Evolutionary conservation across 2,888 invertebrate genomes (phyloP).

Genomic region (Eupithecia tripunctaria): DNA sequence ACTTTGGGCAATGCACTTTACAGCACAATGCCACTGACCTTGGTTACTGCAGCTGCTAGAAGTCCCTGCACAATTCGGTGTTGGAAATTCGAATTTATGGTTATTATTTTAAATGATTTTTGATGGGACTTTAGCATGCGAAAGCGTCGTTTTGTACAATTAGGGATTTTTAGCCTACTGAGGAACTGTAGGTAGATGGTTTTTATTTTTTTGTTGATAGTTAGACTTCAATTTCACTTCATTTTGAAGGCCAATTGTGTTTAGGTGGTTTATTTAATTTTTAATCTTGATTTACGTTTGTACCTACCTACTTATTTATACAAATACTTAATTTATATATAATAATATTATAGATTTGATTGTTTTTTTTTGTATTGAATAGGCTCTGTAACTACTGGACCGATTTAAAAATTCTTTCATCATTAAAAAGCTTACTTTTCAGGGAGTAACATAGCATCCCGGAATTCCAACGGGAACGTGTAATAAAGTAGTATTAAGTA

Average conservation of each 20-base stretch:
- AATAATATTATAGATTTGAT: too few species aligned
- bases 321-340: too few species aligned
- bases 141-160: slow-evolving; percentile 13
- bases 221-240: neutral
- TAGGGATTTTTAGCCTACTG: neutral
- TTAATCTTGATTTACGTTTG: neutral
- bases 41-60: slow-evolving; percentile 75
- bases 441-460: too few species aligned
- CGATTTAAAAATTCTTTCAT: too few species aligned
- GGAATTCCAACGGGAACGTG: too few species aligned
- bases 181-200: neutral
- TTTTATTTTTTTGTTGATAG: neutral
- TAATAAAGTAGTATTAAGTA: too few species aligned
- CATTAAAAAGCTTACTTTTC: too few species aligned
- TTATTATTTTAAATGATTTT: slow-evolving; percentile 28
- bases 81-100: slow-evolving; percentile 40
- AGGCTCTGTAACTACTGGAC: too few species aligned
- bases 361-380: too few species aligned
- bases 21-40: slow-evolving; percentile 79
- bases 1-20: slow-evolving; percentile 81
- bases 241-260: neutral
- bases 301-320: too few species aligned
- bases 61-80: slow-evolving; percentile 37
- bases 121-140: slow-evolving; percentile 10
- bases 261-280: neutral